phyloP scores from a whole-genome alignment of 2,113 vertebrate genomes.

The Passer domesticus region DNA sequence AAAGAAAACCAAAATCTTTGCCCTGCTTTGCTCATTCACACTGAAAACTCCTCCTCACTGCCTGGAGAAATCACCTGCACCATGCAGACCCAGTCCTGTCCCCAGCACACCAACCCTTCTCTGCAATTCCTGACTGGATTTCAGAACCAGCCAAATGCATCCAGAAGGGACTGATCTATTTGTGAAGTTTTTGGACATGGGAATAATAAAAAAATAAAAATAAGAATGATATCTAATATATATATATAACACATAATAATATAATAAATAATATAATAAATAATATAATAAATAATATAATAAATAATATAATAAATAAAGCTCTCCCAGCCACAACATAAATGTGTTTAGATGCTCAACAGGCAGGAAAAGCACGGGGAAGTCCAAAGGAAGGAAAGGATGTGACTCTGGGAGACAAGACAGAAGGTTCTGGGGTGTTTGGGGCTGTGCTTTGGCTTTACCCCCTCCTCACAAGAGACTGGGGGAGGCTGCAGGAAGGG shows the following conservation, averaged over 20 bases:
- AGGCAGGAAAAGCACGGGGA: neutral
- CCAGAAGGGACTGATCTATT: neutral
- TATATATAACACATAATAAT: no score
- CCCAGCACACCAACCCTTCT: neutral
- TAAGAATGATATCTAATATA: no score
- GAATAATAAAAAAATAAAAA: neutral
- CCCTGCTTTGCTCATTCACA: neutral
- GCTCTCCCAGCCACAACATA: neutral
- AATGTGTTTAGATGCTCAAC: neutral
- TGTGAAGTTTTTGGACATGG: neutral
- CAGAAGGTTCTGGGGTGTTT: neutral
- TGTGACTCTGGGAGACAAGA: neutral
- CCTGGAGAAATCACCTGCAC: neutral
- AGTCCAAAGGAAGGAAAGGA: neutral
- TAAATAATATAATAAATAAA: neutral
- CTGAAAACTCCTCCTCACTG: neutral
- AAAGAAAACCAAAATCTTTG: fast-evolving
- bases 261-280: neutral
- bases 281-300: neutral
- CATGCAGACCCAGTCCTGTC: neutral
- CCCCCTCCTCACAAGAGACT: neutral
- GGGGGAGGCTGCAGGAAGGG: neutral
- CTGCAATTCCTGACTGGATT: neutral
- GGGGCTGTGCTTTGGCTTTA: neutral
- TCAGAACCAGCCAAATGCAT: neutral